These are phyloP conservation scores for Gallinago paraguaiae DNA, from an alignment of 2,113 vertebrate species.

Conservation along the genomic window DNA sequence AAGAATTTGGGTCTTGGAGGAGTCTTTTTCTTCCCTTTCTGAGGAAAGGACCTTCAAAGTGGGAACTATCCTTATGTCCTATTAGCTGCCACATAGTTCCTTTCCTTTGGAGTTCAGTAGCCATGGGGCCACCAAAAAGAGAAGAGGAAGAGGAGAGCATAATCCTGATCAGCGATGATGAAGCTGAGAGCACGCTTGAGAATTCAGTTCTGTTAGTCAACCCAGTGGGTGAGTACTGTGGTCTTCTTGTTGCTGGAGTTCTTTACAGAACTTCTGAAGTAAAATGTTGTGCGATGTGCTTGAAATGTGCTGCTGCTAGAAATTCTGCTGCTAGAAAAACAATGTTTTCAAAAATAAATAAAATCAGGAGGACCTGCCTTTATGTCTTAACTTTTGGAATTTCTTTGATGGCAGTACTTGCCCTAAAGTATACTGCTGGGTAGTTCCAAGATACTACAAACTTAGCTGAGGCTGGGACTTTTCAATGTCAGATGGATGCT, in stretches of 20 bases:
- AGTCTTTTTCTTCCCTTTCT: not conserved
- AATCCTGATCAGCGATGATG: conserved; percentile 33
- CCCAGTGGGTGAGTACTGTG: not conserved
- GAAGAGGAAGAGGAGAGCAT: not conserved
- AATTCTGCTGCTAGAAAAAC: not conserved
- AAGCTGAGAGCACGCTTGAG: not conserved
- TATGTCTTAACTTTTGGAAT: fast-evolving
- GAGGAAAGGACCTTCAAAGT: not conserved
- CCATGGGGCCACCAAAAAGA: not conserved
- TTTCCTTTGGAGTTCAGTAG: not conserved
- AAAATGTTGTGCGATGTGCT: fast-evolving
- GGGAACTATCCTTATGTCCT: not conserved
- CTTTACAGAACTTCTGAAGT: not conserved
- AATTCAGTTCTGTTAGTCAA: conserved; percentile 14
- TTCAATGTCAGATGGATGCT: fast-evolving
- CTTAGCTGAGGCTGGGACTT: not conserved
- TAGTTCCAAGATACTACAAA: not conserved
- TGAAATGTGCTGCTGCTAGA: not conserved
- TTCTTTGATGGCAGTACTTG: not conserved
- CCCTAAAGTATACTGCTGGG: not conserved
- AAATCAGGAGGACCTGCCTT: not conserved
- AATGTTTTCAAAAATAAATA: not conserved
- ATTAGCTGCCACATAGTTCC: not conserved
- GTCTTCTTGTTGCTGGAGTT: not conserved
- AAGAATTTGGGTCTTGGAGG: not conserved